Conservation (phyloP, 2,888 invertebrate species). For the Lasioglossum zephyrum region DNA sequence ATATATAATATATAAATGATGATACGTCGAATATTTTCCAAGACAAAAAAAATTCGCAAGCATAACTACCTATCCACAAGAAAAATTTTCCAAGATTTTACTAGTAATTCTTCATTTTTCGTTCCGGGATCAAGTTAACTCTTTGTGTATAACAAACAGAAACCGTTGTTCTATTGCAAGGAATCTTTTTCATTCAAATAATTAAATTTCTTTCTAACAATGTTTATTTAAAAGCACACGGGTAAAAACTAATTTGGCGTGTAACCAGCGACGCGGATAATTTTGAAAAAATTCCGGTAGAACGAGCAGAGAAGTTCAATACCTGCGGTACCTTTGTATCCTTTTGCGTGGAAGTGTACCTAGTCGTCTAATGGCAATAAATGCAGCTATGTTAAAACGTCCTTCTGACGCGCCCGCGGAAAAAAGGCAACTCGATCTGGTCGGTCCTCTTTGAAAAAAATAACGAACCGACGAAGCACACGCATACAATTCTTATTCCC, state of each 20-base stretch:
- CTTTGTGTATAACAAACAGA: neutral
- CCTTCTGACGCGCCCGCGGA: neutral
- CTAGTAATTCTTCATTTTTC: too few species aligned
- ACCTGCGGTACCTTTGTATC: neutral
- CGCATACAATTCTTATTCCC: neutral
- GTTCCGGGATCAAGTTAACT: too few species aligned
- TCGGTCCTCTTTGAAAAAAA: neutral
- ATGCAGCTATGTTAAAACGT: slow-evolving; percentile 11
- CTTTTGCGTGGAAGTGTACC: neutral
- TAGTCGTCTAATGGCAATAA: slow-evolving; percentile 25
- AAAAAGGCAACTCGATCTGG: slow-evolving; percentile 10
- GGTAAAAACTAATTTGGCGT: neutral
- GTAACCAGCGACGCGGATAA: neutral
- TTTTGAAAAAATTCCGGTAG: neutral
- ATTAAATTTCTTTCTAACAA: neutral
- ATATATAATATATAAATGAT: too few species aligned
- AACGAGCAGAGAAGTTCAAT: neutral
- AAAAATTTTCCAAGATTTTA: neutral
- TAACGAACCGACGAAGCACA: slow-evolving; percentile 6
- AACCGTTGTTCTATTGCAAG: neutral
- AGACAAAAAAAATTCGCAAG: neutral
- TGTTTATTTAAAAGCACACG: too few species aligned
- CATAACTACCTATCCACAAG: neutral
- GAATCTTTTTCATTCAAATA: neutral
- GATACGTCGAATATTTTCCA: too few species aligned